Evolutionary conservation across 2,113 vertebrate species (phyloP).

Genomic region (Picathartes gymnocephalus): DNA sequence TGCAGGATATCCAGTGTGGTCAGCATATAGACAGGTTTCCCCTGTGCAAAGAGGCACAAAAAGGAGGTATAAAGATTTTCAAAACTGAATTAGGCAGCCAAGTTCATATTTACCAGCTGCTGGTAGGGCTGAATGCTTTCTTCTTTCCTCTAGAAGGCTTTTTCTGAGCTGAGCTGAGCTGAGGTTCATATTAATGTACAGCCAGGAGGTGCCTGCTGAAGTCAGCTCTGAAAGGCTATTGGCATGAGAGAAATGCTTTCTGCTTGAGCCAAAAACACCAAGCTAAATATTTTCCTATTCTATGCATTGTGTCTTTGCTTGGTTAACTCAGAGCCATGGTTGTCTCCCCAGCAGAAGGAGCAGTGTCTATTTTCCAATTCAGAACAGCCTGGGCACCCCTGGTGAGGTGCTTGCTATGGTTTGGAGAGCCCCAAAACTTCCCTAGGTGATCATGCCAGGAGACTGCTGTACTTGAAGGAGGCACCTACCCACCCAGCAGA

Average conservation of each 20-base stretch:
- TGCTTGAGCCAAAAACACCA: neutral
- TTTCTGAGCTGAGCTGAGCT: neutral
- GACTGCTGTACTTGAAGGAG: neutral
- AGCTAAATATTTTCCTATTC: neutral
- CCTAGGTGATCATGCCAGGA: neutral
- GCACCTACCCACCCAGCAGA: neutral
- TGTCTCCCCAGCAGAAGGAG: neutral
- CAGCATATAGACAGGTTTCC: neutral
- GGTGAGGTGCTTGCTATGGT: neutral
- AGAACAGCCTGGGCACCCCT: neutral
- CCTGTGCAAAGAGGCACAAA: neutral
- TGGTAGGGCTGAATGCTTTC: neutral
- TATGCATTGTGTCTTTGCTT: neutral
- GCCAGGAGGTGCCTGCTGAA: neutral
- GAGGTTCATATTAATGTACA: neutral
- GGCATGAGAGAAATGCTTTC: neutral
- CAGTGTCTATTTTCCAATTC: neutral
- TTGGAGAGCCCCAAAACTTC: neutral
- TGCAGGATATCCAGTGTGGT: neutral
- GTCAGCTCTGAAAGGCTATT: neutral
- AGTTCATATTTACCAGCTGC: neutral
- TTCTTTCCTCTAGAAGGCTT: neutral
- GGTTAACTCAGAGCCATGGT: neutral
- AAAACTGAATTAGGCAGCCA: neutral
- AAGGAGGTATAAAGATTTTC: neutral